Percentiles rank a stretch among this genome's conserved stretches.
phyloP scores from a whole-genome alignment of 2,113 vertebrate species.

The Zapornia atra region DNA sequence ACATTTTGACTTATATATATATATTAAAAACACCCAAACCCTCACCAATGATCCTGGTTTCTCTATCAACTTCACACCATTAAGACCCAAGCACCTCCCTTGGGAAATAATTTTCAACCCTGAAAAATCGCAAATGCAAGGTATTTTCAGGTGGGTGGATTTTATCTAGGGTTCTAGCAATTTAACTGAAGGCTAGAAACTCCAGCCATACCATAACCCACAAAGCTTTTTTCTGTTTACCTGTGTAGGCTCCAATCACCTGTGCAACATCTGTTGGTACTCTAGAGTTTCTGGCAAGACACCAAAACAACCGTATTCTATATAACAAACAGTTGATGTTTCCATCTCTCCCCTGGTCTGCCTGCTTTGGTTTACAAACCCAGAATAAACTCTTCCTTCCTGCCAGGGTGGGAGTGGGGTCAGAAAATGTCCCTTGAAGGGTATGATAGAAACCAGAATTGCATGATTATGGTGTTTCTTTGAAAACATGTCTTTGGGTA shows the following conservation, averaged over 20 bases:
- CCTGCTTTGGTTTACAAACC: neutral
- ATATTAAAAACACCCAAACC: neutral
- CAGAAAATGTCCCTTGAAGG: neutral
- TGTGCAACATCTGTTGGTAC: constrained; percentile 1
- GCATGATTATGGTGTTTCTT: neutral
- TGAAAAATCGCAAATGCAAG: constrained; percentile 1
- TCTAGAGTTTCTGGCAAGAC: neutral
- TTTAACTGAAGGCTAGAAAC: neutral
- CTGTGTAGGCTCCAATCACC: neutral
- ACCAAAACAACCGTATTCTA: neutral
- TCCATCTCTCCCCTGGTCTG: neutral
- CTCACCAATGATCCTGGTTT: neutral
- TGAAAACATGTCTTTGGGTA: neutral
- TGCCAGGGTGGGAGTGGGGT: neutral
- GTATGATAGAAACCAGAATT: constrained; percentile 17
- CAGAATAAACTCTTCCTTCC: neutral
- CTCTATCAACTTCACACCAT: neutral
- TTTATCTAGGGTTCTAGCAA: neutral
- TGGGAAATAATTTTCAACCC: neutral
- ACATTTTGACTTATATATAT: neutral
- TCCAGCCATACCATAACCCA: neutral
- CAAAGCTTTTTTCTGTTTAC: neutral
- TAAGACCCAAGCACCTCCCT: neutral
- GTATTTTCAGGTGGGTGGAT: neutral
- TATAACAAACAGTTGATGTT: neutral